Percentiles rank a stretch among this genome's conserved stretches.
These are phyloP conservation scores for Thecocarcelia acutangulata DNA, from an alignment of 2,888 invertebrate species.

Conservation along the genomic window DNA sequence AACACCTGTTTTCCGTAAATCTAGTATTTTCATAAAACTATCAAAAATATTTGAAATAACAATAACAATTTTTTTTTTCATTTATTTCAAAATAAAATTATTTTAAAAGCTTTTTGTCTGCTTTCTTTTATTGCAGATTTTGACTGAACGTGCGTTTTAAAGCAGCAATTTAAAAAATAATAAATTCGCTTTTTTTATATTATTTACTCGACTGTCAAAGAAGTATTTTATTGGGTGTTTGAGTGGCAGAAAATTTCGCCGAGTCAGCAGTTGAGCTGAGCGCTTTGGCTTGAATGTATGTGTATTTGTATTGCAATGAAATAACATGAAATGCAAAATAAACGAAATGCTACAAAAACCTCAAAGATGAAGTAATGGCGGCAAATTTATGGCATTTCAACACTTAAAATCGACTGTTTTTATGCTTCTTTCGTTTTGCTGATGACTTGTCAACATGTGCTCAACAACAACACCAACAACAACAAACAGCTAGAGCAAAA, in stretches of 20 bases:
- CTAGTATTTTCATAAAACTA: too few species aligned
- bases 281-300: conserved; percentile 20
- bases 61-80: too few species aligned
- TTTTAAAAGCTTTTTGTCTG: conserved; percentile 20
- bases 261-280: not conserved
- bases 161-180: conserved; percentile 25
- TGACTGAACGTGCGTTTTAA: conserved; percentile 31
- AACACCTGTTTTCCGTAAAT: too few species aligned
- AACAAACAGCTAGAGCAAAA: not conserved
- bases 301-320: conserved; percentile 28
- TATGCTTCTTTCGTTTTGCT: not conserved
- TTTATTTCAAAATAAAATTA: conserved; percentile 30
- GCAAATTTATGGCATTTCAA: conserved; percentile 28
- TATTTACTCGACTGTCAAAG: conserved; percentile 16
- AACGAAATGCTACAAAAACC: conserved; percentile 13
- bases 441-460: conserved; percentile 18
- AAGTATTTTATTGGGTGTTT: not conserved
- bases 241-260: conserved; percentile 1
- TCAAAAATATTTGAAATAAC: not conserved
- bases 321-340: conserved; percentile 16
- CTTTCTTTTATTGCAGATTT: conserved; percentile 55
- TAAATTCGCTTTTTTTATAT: conserved; percentile 45
- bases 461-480: conserved; percentile 44
- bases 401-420: conserved; percentile 26
- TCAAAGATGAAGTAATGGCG: conserved; percentile 13